phyloP scores from a whole-genome alignment of 2,113 vertebrate genomes.

The mouse (Mus musculus) region DNA sequence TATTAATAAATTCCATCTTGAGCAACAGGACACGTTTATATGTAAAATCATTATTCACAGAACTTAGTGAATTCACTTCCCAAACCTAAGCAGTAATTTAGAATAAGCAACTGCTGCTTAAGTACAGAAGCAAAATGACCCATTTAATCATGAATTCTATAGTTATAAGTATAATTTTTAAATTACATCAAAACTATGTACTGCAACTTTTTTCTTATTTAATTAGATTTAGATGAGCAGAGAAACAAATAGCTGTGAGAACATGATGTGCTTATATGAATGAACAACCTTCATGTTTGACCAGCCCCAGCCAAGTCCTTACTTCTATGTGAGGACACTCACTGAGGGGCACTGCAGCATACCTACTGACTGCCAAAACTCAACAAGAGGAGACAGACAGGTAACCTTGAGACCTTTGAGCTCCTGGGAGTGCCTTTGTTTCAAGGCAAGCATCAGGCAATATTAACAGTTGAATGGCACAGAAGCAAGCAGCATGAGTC shows the following conservation, averaged over 20 bases:
- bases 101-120: not conserved
- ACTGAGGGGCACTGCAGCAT: not conserved
- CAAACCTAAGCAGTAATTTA: conserved; percentile 37
- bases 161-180: conserved; percentile 36
- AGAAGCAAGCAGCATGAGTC: not conserved
- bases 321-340: not conserved
- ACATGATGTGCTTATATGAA: not conserved
- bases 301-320: not conserved
- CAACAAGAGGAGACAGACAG: not conserved
- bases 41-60: not conserved
- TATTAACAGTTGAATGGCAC: conserved; percentile 52
- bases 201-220: not conserved
- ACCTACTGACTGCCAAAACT: conserved; percentile 26
- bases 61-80: not conserved
- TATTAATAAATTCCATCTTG: not conserved
- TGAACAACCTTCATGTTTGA: not conserved
- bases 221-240: not conserved
- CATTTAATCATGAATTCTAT: not conserved
- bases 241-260: not conserved
- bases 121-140: conserved; percentile 23
- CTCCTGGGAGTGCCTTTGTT: conserved; percentile 12
- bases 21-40: not conserved
- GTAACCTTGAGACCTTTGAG: not conserved
- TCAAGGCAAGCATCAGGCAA: conserved; percentile 34
- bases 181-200: not conserved